These are phyloP conservation scores for Channa maculata DNA, from an alignment of 2,113 vertebrate genomes.

Conservation along the genomic window DNA sequence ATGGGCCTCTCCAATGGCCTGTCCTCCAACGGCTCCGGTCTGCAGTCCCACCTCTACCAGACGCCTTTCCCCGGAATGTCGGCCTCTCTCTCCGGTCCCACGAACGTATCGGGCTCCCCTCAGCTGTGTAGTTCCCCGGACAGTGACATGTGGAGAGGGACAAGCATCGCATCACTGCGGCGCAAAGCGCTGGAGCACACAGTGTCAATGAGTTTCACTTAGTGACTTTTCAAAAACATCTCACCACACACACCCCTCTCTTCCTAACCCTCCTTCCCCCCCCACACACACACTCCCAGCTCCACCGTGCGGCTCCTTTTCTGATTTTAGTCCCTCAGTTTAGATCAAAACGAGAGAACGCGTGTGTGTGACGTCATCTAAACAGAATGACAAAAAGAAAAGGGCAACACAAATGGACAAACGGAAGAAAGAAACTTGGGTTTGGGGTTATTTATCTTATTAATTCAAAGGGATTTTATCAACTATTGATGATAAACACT, in stretches of 20 bases:
- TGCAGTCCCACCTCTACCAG: slow-evolving; percentile 98
- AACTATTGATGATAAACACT: slow-evolving; percentile 70
- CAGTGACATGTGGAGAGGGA: slow-evolving; percentile 99
- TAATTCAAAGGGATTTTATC: slow-evolving; percentile 72
- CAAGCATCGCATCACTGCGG: slow-evolving; percentile 97
- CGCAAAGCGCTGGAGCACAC: slow-evolving; percentile 99
- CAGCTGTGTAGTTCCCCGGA: slow-evolving; percentile 98
- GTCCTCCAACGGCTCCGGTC: slow-evolving; percentile 92
- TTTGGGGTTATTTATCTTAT: slow-evolving; percentile 65
- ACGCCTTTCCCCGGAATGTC: slow-evolving; percentile 96
- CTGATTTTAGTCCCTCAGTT: slow-evolving; percentile 57
- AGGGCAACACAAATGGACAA: slow-evolving; percentile 53
- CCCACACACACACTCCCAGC: slow-evolving; percentile 6
- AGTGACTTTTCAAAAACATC: slow-evolving; percentile 77
- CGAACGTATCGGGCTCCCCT: slow-evolving; percentile 93
- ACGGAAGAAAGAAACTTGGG: slow-evolving; percentile 36
- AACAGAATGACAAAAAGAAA: slow-evolving; percentile 39
- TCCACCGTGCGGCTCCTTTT: slow-evolving; percentile 35
- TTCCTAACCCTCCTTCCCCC: neutral
- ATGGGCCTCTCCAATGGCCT: slow-evolving; percentile 97
- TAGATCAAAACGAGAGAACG: slow-evolving; percentile 61
- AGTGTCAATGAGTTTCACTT: slow-evolving; percentile 99
- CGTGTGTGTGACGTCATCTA: slow-evolving; percentile 50
- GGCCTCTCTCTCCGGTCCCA: slow-evolving; percentile 92
- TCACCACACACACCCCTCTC: neutral